Evolutionary conservation across 64 coral and sea anemone species (phyloP).

Genomic region (Montipora efflorescens): DNA sequence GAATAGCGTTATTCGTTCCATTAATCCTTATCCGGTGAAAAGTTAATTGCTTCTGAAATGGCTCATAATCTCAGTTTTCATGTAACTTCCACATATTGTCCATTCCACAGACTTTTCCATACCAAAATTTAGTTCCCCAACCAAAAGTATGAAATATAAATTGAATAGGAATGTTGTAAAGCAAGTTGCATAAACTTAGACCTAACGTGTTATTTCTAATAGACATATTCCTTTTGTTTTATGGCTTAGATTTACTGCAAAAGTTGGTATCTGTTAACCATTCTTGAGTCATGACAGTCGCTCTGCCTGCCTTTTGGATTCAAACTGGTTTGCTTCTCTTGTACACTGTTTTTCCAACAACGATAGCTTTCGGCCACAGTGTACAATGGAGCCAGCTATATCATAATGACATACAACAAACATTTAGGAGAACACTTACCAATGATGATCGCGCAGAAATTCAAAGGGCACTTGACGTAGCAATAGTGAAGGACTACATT

Average conservation of each 20-base stretch:
- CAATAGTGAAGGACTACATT: neutral
- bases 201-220: too few relatives aligned
- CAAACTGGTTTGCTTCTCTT: neutral
- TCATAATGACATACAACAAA: neutral
- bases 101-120: too few relatives aligned
- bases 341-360: neutral
- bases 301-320: neutral
- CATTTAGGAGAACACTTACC: neutral
- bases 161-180: too few relatives aligned
- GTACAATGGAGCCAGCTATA: neutral
- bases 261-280: neutral
- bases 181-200: too few relatives aligned
- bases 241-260: neutral
- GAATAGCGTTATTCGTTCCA: too few relatives aligned
- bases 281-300: neutral
- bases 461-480: conserved; percentile 8
- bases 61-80: too few relatives aligned
- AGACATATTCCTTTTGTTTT: too few relatives aligned
- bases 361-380: neutral
- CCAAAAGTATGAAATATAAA: too few relatives aligned
- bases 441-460: neutral
- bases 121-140: too few relatives aligned
- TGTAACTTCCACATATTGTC: too few relatives aligned
- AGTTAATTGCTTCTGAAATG: too few relatives aligned
- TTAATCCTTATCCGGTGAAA: too few relatives aligned